Base-by-base conservation (phyloP, 2,797 vertebrate genomes). In the Eulemur coronatus region DNA sequence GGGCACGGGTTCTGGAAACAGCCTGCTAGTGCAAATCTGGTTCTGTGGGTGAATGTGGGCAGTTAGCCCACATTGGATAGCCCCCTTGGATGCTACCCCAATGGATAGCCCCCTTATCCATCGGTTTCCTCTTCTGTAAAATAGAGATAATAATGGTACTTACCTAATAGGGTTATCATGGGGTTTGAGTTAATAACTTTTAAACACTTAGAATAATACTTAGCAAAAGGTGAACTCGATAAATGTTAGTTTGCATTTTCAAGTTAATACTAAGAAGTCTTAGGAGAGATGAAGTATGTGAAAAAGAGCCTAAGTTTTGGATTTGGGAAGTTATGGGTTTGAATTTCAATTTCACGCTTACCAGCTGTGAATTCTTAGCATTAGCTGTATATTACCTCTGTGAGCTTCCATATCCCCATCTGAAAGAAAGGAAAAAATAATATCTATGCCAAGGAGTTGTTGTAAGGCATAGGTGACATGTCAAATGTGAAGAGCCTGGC, bases 241-340 rank as follows among this genome's bases (percentile, higher is more conserved):
- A 73, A 93, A 81, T 33, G 35, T 26, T 78, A 61, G 20, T 14
- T 86, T 95, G 43, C 48, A 75, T 93, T 94, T 90, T 91, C 72
- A 61, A 78, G 65, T 90, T 84, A 80, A 43, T 65, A 41, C 69
- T 80, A 55, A 76, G 43, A 92, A 67, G 33, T 69, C 7, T 72
- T 92, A 75, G 92, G 63, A 81, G 33, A 88, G 17, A 72, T 30
- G 30, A 91, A 82, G 35, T 30, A 35, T 18, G 18, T 59, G 12
- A 73, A 63, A 78, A 73, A 89, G 38, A 43, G 8, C 30, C 65
- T 67, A 57, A 48, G 14, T 93, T 78, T 81, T 73, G 30, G 22
- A 79, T 55, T 70, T 35, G 28, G 50, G 10, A 7, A 70, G n/a
- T 43, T 65, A 41, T 22, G 8, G 20, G 2, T 84, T 69, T 78